These are phyloP conservation scores for Luehdorfia chinensis DNA, from an alignment of 1,140 invertebrate genomes.

Conservation along the genomic window DNA sequence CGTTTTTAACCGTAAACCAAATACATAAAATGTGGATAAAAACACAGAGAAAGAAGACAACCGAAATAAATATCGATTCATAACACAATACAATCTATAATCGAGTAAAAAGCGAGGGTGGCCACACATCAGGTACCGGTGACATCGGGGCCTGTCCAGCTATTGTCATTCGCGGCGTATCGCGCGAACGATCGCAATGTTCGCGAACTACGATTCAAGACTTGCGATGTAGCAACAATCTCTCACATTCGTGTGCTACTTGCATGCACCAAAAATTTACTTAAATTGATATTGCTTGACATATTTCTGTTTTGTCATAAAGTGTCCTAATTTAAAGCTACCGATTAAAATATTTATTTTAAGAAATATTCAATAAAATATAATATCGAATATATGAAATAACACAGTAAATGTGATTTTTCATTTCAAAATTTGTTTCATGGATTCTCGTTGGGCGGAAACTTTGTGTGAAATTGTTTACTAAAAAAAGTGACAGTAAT, in stretches of 20 bases:
- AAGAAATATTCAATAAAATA: no score
- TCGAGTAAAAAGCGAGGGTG: conserved; percentile 65
- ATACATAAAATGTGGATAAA: conserved; percentile 50
- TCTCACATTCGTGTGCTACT: conserved; percentile 2
- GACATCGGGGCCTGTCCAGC: conserved; percentile 50
- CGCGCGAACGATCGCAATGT: conserved; percentile 42
- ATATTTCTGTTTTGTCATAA: no score
- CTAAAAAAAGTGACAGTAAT: no score
- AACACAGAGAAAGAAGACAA: conserved; percentile 39
- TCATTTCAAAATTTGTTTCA: no score
- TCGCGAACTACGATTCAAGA: conserved; percentile 33
- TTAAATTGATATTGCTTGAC: no score
- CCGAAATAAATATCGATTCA: conserved; percentile 67
- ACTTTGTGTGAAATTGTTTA: no score
- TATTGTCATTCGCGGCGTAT: conserved; percentile 58
- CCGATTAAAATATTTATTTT: no score
- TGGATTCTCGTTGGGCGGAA: no score
- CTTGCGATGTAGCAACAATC: conserved; percentile 26
- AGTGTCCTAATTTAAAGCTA: no score
- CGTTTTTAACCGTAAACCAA: conserved; percentile 41
- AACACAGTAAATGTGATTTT: no score
- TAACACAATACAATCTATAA: conserved; percentile 71
- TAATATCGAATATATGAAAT: no score
- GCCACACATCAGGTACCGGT: conserved; percentile 53
- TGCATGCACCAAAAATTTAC: no score